A percentile compares a stretch with the other conserved stretches of the same genome.
Conservation (phyloP, 1,140 invertebrate genomes). For the Belonocnema kinseyi region DNA sequence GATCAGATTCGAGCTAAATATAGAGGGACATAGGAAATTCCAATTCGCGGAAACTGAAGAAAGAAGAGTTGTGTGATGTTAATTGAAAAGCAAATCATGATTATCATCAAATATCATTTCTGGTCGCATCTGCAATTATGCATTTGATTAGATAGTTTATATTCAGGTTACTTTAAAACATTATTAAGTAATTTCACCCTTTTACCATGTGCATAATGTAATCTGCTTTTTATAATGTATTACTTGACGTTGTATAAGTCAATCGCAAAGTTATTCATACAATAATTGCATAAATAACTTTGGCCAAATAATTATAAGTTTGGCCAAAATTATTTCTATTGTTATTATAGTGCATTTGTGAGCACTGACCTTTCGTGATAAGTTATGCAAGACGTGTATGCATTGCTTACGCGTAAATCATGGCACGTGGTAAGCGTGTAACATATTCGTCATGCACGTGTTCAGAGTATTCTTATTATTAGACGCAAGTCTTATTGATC, state of each 20-base stretch:
- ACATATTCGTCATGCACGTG: not conserved
- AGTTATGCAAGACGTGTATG: constrained; percentile 3
- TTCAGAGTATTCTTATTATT: not conserved
- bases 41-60: not conserved
- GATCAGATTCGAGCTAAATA: too few species aligned
- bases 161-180: too few species aligned
- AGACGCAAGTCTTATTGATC: not conserved
- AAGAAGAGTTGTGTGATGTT: not conserved
- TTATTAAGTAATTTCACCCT: too few species aligned
- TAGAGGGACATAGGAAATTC: not conserved
- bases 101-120: not conserved
- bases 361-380: constrained; percentile 8
- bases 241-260: not conserved
- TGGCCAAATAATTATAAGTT: not conserved
- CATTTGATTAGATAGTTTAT: not conserved
- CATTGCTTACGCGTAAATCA: not conserved
- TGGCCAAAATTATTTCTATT: not conserved
- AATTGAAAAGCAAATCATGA: not conserved
- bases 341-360: not conserved
- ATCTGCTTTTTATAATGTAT: not conserved
- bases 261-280: not conserved
- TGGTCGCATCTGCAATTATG: not conserved
- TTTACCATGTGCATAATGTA: too few species aligned
- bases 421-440: not conserved
- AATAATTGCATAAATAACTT: too few species aligned